Conservation (phyloP, 1,140 invertebrate genomes). For the Matsumurasca onukii region DNA sequence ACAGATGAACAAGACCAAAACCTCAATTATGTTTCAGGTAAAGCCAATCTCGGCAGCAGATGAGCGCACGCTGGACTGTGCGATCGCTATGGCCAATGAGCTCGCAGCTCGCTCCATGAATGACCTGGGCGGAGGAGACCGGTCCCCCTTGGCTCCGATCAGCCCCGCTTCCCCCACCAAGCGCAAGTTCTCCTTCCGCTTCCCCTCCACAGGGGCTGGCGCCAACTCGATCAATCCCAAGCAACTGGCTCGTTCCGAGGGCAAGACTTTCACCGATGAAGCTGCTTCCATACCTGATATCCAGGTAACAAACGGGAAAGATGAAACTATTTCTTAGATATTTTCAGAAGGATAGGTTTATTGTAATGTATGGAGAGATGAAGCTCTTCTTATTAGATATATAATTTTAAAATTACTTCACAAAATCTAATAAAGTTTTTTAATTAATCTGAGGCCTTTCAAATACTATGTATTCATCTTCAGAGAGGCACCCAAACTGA, state of each 20-base stretch:
- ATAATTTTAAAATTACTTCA: too few relatives aligned
- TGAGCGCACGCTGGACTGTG: slow-evolving; percentile 88
- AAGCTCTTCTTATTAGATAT: too few relatives aligned
- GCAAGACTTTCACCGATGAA: slow-evolving; percentile 87
- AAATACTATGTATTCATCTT: too few relatives aligned
- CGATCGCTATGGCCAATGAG: slow-evolving; percentile 92
- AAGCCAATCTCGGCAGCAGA: slow-evolving; percentile 95
- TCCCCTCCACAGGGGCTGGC: slow-evolving; percentile 55
- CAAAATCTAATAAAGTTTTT: too few relatives aligned
- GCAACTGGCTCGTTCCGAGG: slow-evolving; percentile 62
- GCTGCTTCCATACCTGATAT: slow-evolving; percentile 86
- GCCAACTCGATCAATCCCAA: slow-evolving; percentile 18
- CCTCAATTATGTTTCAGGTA: too few relatives aligned
- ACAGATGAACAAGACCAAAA: too few relatives aligned
- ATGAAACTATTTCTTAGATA: too few relatives aligned
- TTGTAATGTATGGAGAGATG: too few relatives aligned
- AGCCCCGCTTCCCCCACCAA: slow-evolving; percentile 78
- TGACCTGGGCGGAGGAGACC: slow-evolving; percentile 59
- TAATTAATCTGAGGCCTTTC: too few relatives aligned
- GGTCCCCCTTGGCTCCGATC: slow-evolving; percentile 59
- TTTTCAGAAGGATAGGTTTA: too few relatives aligned
- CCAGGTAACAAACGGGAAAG: slow-evolving; percentile 69
- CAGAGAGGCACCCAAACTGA: too few relatives aligned
- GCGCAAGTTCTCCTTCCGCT: slow-evolving; percentile 85
- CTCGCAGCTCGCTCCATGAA: slow-evolving; percentile 86